These are phyloP conservation scores for Pluvialis apricaria DNA, from an alignment of 2,113 vertebrate species.

Conservation along the genomic window DNA sequence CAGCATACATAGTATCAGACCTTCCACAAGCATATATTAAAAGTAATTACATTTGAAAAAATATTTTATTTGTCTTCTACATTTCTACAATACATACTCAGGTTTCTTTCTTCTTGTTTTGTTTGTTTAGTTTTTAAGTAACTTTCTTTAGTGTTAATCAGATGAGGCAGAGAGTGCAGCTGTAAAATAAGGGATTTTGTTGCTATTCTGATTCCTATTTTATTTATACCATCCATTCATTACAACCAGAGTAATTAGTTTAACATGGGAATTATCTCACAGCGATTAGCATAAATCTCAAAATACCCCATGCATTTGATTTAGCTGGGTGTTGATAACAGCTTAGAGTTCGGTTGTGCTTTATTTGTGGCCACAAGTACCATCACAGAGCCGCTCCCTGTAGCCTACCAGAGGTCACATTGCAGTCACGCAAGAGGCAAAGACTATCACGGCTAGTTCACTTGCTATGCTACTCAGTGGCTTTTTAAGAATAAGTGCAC, in stretches of 20 bases:
- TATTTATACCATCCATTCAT: neutral
- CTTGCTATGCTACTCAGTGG: constrained; percentile 63
- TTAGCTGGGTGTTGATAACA: constrained; percentile 11
- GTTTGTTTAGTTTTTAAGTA: constrained; percentile 54
- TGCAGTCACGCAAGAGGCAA: constrained; percentile 38
- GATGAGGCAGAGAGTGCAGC: constrained; percentile 69
- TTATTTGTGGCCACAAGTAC: constrained; percentile 63
- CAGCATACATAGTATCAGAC: constrained; percentile 83
- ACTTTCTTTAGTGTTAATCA: constrained; percentile 56
- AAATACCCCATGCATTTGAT: neutral
- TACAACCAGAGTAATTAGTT: neutral
- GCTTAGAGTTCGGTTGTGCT: constrained; percentile 67
- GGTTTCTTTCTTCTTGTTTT: constrained; percentile 66
- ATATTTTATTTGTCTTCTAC: constrained; percentile 83
- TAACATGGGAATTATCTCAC: constrained; percentile 10
- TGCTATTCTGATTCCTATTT: constrained; percentile 38
- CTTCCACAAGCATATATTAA: constrained; percentile 84
- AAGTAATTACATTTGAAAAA: constrained; percentile 85
- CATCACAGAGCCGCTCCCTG: constrained; percentile 36
- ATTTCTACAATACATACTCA: constrained; percentile 83
- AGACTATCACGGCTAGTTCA: constrained; percentile 15
- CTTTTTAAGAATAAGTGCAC: constrained; percentile 59
- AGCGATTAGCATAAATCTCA: neutral
- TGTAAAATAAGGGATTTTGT: constrained; percentile 59
- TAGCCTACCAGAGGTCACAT: constrained; percentile 33